phyloP scores from a whole-genome alignment of 2,888 invertebrate species.

The Calameuta idolon region DNA sequence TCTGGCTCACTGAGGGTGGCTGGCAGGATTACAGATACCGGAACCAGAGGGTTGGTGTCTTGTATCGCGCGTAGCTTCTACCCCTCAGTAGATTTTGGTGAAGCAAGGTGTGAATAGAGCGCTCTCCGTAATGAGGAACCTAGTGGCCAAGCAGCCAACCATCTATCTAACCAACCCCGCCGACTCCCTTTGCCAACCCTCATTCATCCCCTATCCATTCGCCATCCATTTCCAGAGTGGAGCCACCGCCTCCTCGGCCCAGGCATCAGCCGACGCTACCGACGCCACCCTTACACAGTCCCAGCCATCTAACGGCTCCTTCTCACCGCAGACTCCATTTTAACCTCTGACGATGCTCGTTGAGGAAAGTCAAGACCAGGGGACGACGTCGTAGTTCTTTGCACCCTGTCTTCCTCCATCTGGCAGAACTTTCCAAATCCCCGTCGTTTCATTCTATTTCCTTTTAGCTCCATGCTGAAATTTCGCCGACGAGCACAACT shows the following conservation, averaged over 20 bases:
- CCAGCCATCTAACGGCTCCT: conserved; percentile 32
- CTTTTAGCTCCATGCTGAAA: neutral
- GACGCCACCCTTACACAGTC: conserved; percentile 8
- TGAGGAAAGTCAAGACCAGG: conserved; percentile 27
- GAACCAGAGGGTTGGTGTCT: neutral
- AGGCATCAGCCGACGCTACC: neutral
- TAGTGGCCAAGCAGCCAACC: conserved; percentile 51
- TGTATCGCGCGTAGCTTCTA: neutral
- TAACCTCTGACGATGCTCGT: conserved; percentile 37
- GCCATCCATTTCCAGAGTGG: conserved; percentile 40
- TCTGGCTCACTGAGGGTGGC: neutral
- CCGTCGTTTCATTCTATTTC: neutral
- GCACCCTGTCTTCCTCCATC: conserved; percentile 4
- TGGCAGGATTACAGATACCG: neutral
- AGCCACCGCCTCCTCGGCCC: conserved; percentile 27
- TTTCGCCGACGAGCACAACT: neutral
- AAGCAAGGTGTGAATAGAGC: conserved; percentile 54
- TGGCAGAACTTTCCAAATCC: neutral
- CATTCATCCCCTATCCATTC: conserved; percentile 44
- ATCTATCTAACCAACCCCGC: conserved; percentile 44
- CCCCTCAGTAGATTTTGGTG: conserved; percentile 35
- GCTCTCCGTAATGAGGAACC: conserved; percentile 56
- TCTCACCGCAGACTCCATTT: conserved; percentile 50
- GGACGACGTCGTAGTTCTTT: conserved; percentile 13
- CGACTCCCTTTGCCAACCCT: conserved; percentile 17